These are phyloP conservation scores for Malurus alboscapulatus DNA, from an alignment of 2,113 vertebrate genomes.

Conservation along the genomic window DNA sequence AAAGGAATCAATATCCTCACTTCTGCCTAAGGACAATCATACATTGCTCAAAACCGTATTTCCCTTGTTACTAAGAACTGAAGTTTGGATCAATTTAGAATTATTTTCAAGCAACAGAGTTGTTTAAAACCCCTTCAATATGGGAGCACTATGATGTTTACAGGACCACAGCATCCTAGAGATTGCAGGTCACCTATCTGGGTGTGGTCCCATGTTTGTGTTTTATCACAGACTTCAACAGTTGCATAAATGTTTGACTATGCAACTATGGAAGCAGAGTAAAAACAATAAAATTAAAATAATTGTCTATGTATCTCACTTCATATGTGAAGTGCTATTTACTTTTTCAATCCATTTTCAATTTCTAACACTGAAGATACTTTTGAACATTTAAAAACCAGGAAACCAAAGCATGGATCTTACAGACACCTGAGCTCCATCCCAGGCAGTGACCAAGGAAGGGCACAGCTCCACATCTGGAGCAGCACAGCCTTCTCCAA, in stretches of 20 bases:
- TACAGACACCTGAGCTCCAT: neutral
- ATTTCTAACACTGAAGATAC: neutral
- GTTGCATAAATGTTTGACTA: constrained; percentile 16
- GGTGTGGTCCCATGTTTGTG: neutral
- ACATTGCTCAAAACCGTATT: rapidly evolving
- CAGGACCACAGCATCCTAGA: neutral
- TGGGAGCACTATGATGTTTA: neutral
- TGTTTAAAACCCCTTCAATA: neutral
- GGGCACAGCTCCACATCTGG: rapidly evolving
- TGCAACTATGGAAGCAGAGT: neutral
- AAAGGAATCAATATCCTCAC: neutral
- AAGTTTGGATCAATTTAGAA: neutral
- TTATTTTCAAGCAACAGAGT: neutral
- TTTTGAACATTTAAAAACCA: neutral
- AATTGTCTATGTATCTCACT: neutral
- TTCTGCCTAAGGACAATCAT: neutral
- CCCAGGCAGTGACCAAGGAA: rapidly evolving
- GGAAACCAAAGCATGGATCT: rapidly evolving
- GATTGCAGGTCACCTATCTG: neutral
- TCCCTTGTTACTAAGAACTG: neutral
- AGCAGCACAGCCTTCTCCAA: neutral
- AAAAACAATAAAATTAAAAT: neutral
- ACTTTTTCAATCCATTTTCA: neutral
- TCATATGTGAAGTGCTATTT: neutral
- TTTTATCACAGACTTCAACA: neutral